Conservation (phyloP, 2,888 invertebrate species). For the Drosophila incognita region DNA sequence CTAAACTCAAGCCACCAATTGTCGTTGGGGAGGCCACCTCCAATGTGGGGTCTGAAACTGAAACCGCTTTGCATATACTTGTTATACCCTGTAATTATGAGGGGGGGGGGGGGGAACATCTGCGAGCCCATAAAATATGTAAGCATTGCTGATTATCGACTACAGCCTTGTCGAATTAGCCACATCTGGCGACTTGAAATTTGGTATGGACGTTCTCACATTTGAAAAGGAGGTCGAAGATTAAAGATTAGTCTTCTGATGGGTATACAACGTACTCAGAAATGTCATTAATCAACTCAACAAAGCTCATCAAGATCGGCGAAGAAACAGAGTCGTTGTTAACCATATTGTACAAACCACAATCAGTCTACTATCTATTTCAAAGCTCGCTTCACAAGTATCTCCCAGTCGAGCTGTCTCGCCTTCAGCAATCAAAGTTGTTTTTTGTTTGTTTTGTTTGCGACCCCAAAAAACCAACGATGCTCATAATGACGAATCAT, state of each 20-base stretch:
- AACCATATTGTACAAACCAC: not conserved
- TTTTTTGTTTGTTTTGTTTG: slow-evolving; percentile 4
- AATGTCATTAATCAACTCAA: not conserved
- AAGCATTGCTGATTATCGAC: not conserved
- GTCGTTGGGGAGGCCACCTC: slow-evolving; percentile 5
- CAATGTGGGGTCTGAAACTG: slow-evolving; percentile 16
- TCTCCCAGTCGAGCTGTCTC: not conserved
- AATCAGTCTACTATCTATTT: not conserved
- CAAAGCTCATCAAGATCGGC: not conserved
- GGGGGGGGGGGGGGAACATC: not conserved
- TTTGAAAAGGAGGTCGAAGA: not conserved
- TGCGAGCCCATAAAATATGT: not conserved
- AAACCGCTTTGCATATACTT: slow-evolving; percentile 27
- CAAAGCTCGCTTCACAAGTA: not conserved
- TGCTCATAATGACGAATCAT: slow-evolving; percentile 37
- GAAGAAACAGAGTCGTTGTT: not conserved
- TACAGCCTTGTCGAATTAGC: not conserved
- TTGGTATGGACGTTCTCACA: not conserved
- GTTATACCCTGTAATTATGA: not conserved
- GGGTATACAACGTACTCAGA: not conserved
- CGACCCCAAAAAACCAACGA: slow-evolving; percentile 11
- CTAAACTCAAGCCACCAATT: slow-evolving; percentile 14
- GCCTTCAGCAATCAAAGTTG: not conserved
- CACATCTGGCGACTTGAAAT: not conserved
- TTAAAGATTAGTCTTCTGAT: not conserved